A percentile compares a stretch with the other conserved stretches of the same genome.
These are phyloP conservation scores for Centropus bengalensis DNA, from an alignment of 2,113 vertebrate genomes.

Conservation along the genomic window DNA sequence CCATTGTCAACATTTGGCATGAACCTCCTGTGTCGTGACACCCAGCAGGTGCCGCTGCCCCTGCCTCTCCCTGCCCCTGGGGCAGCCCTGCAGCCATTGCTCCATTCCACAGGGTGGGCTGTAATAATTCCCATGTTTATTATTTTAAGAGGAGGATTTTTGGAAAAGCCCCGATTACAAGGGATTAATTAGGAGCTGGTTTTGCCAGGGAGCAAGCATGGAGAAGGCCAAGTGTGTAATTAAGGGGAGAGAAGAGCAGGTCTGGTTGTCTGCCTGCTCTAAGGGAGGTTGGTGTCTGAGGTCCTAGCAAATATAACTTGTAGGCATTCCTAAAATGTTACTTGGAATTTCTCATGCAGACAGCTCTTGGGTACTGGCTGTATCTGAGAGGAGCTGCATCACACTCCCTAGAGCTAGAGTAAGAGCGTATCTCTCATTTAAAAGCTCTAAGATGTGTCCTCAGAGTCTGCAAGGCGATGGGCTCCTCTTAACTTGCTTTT, in stretches of 20 bases:
- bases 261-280: neutral
- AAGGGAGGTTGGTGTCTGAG: rapidly evolving
- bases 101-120: neutral
- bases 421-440: neutral
- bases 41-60: neutral
- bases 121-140: neutral
- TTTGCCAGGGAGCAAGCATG: neutral
- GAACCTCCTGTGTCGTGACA: neutral
- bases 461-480: neutral
- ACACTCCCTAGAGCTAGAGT: neutral
- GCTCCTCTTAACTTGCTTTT: neutral
- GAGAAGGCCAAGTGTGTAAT: neutral
- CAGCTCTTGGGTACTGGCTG: neutral
- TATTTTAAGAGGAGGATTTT: neutral
- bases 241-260: neutral
- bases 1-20: rapidly evolving
- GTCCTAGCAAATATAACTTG: neutral
- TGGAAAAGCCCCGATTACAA: neutral
- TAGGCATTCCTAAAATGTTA: neutral
- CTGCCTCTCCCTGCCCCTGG: neutral
- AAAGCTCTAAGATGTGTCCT: neutral
- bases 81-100: neutral
- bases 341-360: neutral
- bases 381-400: neutral
- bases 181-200: neutral